Base-by-base conservation (phyloP, 1,140 invertebrate genomes). In the Eumaeus atala region DNA sequence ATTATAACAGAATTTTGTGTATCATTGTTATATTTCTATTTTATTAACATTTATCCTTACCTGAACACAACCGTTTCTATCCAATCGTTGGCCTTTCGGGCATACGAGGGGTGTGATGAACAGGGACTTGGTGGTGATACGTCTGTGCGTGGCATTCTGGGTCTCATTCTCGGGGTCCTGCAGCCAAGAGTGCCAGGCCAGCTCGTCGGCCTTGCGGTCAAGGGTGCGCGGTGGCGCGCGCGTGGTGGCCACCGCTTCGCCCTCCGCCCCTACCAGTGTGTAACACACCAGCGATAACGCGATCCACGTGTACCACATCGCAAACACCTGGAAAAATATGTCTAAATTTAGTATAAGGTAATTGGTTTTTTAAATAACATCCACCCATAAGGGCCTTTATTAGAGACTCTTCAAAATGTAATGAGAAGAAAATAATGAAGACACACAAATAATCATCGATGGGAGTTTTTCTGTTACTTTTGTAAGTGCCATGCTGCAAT, bases 261-360 rank as follows among this genome's bases (percentile, higher is more conserved):
- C 38, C 42, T 38, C 57, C 48, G 72, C 77, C 62, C 62, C 60
- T 66, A 68, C 80, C 70, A 80, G 77, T 77, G 75, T 74, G 64
- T 77, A 77, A 60, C 70, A 77, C 83, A 81, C 76, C 74, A 81
- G 72, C 64, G 82, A 58, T 72, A 84, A 74, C 66, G 66, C 67
- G 56, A 74, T 73, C 83, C 81, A 87, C 83, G 71, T 70, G 70
- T 70, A 79, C 83, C 74, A 84, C 84, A 84, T 86, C 60, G 77
- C 84, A 84, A 75, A 84, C 73, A 81, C 76, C 81, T 87, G 77
- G 10, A 67, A 64, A 52, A 56, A 58, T 42, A 61, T 57, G 3
- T 4, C 9, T 37, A 2, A 37, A 2, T 10, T 37, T 37, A 37
- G 35, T 5, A 37, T 37, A 10, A 28, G 6, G 21, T 28, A 28